Base-by-base conservation (phyloP, 2,888 invertebrate species). In the Xestia xanthographa region DNA sequence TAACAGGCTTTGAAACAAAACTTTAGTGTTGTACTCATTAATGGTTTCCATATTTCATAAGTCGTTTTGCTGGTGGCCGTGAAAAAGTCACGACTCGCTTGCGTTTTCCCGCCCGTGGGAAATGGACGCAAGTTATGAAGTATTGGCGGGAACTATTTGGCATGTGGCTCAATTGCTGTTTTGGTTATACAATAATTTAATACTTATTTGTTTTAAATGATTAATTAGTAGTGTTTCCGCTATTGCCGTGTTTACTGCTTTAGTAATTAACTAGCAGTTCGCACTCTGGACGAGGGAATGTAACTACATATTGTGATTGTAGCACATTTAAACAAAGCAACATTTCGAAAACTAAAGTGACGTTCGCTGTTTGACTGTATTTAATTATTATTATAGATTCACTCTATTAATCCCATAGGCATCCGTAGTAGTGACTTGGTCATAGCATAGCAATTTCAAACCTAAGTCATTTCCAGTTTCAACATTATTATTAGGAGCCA, bases 11-110 rank as follows among this genome's bases (percentile, higher is more conserved):
- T 72, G 60, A 70, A 87, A 85, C 77, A 70, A 87, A 87, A 81
- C 77, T 82, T 73, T 85, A 82, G 78, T 77, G 81, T 78, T 78
- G 80, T 80, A 66, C 66, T 80, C 73, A 82, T 82, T 88, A 84
- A 86, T 79, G 69, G 78, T 67, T 77, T 63, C 70, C 71, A 82
- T 86, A 88, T 84, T 88, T 88, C 87, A 81, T 86, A 87, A 78
- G 81, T 79, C 77, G 69, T 87, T 80, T 76, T 17, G 62, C 53
- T 48, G 9, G 75, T 86, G 87, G 58, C 87, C 87, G 82, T 88
- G 87, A 88, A 82, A 84, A 72, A 85, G 87, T 88, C 88, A 88
- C 88, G 87, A 78, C 80, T 80, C 71, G 67, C 48, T 75, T 43
- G 65, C 71, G 58, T 78, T 75, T 69, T 75, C 77, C 68, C 88